These are phyloP conservation scores for Pelmatolapia mariae DNA, from an alignment of 2,113 vertebrate genomes.

Conservation along the genomic window DNA sequence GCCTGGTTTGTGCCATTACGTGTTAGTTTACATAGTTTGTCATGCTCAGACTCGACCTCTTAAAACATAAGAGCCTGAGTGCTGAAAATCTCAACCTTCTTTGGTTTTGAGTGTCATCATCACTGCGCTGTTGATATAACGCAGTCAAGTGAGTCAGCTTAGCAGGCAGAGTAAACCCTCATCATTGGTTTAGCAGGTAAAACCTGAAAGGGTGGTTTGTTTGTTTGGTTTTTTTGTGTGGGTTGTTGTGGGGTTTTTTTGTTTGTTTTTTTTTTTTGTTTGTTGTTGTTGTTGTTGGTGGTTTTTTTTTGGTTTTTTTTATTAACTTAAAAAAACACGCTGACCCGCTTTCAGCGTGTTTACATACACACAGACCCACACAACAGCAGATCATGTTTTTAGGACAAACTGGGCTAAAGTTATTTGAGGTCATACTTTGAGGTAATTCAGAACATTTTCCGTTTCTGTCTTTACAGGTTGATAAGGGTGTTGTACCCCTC, in stretches of 20 bases:
- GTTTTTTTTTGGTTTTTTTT: too few species aligned
- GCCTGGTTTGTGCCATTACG: not conserved
- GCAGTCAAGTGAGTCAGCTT: not conserved
- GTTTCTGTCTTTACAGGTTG: constrained; percentile 74
- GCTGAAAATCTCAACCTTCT: not conserved
- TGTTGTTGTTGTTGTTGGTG: too few species aligned
- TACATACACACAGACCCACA: constrained; percentile 1
- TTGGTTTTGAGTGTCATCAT: not conserved
- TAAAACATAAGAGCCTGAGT: not conserved
- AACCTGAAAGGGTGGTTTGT: not conserved
- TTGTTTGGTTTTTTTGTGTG: too few species aligned
- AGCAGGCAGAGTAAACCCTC: not conserved
- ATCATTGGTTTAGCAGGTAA: not conserved
- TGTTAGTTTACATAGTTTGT: not conserved
- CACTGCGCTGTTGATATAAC: not conserved
- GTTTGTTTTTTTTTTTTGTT: not conserved
- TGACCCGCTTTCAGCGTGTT: not conserved
- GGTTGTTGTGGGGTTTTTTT: too few species aligned
- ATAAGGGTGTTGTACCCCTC: constrained; percentile 94
- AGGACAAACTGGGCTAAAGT: not conserved
- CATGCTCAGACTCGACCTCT: not conserved
- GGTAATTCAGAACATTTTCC: not conserved
- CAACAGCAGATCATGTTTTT: not conserved
- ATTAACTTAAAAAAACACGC: not conserved
- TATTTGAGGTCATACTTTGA: not conserved